Percentiles rank a stretch among this genome's conserved stretches.
phyloP scores from a whole-genome alignment of 2,888 invertebrate genomes.

The Apamea monoglypha region DNA sequence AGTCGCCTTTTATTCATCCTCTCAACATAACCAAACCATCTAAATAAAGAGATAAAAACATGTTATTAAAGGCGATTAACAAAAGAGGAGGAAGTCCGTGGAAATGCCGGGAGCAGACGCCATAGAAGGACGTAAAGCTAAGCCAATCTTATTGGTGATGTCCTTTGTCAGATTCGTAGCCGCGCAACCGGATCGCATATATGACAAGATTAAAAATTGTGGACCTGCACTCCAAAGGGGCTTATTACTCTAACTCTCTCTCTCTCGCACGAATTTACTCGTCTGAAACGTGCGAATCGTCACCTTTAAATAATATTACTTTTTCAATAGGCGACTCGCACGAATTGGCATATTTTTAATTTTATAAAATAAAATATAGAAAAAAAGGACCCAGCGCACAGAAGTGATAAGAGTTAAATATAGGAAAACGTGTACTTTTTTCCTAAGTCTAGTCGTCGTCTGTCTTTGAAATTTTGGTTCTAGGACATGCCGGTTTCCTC shows the following conservation, averaged over 20 bases:
- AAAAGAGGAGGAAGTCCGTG: background rate
- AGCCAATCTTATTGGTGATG: constrained; percentile 32
- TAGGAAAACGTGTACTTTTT: no score
- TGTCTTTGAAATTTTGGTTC: no score
- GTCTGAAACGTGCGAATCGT: background rate
- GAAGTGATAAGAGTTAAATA: no score
- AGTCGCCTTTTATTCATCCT: no score
- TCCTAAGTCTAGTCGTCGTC: no score
- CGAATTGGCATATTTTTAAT: no score
- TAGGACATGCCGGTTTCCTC: no score
- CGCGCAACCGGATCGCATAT: background rate
- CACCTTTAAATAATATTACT: background rate
- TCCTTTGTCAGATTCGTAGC: constrained; percentile 22
- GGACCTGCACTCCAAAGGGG: background rate
- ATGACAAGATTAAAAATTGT: constrained; percentile 23
- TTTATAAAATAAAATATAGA: no score
- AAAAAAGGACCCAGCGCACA: no score
- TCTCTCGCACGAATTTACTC: background rate
- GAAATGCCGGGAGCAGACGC: constrained; percentile 14
- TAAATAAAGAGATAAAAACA: background rate
- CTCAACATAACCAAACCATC: background rate
- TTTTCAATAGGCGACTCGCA: background rate
- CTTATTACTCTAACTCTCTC: background rate
- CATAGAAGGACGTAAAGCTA: constrained; percentile 1
- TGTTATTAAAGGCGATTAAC: constrained; percentile 9